phyloP scores from a whole-genome alignment of 64 coral and sea anemone species.

The Stylophora pistillata region DNA sequence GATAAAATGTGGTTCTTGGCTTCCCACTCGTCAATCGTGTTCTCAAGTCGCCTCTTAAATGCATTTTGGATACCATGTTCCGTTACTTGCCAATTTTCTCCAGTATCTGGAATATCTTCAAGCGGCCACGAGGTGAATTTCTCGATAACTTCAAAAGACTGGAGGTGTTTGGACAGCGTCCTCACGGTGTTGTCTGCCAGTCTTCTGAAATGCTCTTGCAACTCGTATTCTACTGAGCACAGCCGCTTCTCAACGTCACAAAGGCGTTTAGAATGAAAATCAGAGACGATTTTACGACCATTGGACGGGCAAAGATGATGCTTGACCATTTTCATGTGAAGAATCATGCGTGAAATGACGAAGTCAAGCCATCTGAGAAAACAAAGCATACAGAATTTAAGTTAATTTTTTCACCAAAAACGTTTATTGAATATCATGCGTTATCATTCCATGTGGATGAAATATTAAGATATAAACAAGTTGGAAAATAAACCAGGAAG shows the following conservation, averaged over 20 bases:
- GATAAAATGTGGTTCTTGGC: conserved; percentile 15
- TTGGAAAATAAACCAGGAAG: too few species aligned
- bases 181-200: neutral
- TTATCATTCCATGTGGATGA: too few species aligned
- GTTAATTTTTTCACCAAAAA: too few species aligned
- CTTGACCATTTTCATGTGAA: neutral
- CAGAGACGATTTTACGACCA: neutral
- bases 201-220: neutral
- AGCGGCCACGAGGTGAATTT: conserved; percentile 10
- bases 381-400: too few species aligned
- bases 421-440: too few species aligned
- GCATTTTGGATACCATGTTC: neutral
- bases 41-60: neutral
- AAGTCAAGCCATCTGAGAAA: too few species aligned
- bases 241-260: neutral
- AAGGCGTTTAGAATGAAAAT: neutral
- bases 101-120: conserved; percentile 1
- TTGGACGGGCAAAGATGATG: neutral
- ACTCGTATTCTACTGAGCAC: neutral
- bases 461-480: too few species aligned
- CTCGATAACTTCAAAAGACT: neutral
- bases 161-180: neutral
- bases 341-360: too few species aligned
- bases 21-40: conserved; percentile 26
- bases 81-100: neutral